These are phyloP conservation scores for Anthoptus insignis DNA, from an alignment of 2,888 invertebrate species.

Conservation along the genomic window DNA sequence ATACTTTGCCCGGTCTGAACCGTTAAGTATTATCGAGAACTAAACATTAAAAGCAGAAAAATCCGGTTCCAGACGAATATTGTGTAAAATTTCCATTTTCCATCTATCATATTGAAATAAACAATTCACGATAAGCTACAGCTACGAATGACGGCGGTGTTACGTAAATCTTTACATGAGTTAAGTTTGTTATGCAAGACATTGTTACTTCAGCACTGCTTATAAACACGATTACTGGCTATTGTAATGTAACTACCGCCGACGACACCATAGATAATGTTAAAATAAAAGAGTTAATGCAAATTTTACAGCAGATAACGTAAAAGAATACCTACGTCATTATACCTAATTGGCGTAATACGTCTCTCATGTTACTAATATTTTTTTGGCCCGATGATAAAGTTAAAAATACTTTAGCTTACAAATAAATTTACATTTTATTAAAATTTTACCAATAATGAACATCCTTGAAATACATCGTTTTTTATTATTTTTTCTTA, in stretches of 20 bases:
- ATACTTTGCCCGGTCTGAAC: background rate
- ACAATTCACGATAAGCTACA: conserved; percentile 31
- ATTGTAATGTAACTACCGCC: conserved; percentile 18
- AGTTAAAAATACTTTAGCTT: no score
- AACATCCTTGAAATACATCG: no score
- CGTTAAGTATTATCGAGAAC: conserved; percentile 6
- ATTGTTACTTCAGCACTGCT: conserved; percentile 26
- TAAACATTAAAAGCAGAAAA: conserved; percentile 14
- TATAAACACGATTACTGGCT: conserved; percentile 14
- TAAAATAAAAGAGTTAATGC: background rate
- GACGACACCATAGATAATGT: background rate
- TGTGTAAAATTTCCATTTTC: conserved; percentile 25
- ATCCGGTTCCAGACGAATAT: conserved; percentile 14
- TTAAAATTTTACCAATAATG: no score
- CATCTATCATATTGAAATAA: conserved; percentile 33
- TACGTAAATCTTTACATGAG: conserved; percentile 29
- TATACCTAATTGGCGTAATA: no score
- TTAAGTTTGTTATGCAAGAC: conserved; percentile 20
- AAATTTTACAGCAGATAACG: background rate
- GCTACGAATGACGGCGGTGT: conserved; percentile 16
- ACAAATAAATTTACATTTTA: no score
- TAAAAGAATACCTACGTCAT: no score
- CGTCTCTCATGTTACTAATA: no score
- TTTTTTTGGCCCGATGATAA: no score
- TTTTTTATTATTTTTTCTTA: no score